Conservation (phyloP, 2,113 vertebrate genomes). For the Polypterus senegalus region DNA sequence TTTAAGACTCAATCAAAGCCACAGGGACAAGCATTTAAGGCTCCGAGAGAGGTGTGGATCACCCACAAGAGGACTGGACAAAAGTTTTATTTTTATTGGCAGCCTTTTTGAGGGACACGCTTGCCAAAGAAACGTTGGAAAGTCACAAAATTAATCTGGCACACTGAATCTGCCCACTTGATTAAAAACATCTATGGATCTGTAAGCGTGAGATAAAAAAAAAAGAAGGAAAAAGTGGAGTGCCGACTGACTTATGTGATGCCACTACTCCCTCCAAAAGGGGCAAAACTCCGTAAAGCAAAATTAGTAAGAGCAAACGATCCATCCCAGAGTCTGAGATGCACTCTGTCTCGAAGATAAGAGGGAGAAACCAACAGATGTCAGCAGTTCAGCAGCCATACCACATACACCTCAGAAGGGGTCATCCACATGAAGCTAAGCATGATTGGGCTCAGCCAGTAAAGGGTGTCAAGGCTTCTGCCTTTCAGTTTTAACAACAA, state of each 20-base stretch:
- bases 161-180: slow-evolving; percentile 30
- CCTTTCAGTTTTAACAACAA: slow-evolving; percentile 20
- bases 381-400: neutral
- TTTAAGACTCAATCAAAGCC: slow-evolving; percentile 33
- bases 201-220: neutral
- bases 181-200: slow-evolving; percentile 48
- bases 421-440: no score
- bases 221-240: no score
- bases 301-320: slow-evolving; percentile 23
- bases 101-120: slow-evolving; percentile 29
- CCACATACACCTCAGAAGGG: no score
- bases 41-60: slow-evolving; percentile 44
- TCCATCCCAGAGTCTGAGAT: slow-evolving; percentile 25
- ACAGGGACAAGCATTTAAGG: slow-evolving; percentile 38
- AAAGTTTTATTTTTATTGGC: slow-evolving; percentile 53
- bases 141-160: slow-evolving; percentile 43
- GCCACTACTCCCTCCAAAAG: no score
- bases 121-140: slow-evolving; percentile 44
- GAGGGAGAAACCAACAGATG: slow-evolving; percentile 18
- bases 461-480: slow-evolving; percentile 20
- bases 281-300: no score
- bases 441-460: neutral
- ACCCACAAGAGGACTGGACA: slow-evolving; percentile 41
- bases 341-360: slow-evolving; percentile 13
- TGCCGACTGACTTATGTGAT: no score